phyloP scores from a whole-genome alignment of 2,113 vertebrate genomes.

The Herpailurus yagouaroundi region DNA sequence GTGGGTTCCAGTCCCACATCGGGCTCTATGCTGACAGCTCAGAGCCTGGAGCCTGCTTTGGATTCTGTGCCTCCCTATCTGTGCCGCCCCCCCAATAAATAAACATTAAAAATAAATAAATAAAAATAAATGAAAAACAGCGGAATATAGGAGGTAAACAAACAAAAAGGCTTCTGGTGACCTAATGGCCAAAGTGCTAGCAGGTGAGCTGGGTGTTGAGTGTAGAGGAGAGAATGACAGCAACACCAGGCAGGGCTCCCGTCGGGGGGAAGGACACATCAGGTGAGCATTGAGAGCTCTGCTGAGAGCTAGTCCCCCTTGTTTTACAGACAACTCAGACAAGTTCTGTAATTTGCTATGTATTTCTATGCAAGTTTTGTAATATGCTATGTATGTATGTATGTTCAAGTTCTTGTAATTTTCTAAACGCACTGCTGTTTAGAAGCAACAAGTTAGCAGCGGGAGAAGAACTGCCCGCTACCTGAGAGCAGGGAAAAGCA shows the following conservation, averaged over 20 bases:
- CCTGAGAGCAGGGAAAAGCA: not conserved
- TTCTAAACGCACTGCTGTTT: not conserved
- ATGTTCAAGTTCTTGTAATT: no score
- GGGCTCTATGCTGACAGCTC: no score
- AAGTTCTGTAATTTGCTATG: not conserved
- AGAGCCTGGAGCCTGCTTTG: no score
- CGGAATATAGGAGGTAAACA: not conserved
- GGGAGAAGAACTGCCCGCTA: not conserved
- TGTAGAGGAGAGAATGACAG: not conserved
- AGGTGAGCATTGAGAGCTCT: accelerated
- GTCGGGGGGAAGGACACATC: not conserved
- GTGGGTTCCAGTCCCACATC: no score
- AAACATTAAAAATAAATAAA: no score
- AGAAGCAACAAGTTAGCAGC: not conserved
- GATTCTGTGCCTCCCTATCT: no score
- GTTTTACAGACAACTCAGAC: not conserved
- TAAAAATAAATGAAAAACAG: not conserved
- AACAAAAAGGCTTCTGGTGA: not conserved
- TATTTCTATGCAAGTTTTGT: not conserved
- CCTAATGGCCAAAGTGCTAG: not conserved
- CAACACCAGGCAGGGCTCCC: not conserved
- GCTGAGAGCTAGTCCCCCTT: not conserved
- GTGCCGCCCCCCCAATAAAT: no score
- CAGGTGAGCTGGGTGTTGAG: not conserved
- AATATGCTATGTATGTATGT: no score